Base-by-base conservation (phyloP, 2,113 vertebrate genomes). In the Danionella cerebrum region DNA sequence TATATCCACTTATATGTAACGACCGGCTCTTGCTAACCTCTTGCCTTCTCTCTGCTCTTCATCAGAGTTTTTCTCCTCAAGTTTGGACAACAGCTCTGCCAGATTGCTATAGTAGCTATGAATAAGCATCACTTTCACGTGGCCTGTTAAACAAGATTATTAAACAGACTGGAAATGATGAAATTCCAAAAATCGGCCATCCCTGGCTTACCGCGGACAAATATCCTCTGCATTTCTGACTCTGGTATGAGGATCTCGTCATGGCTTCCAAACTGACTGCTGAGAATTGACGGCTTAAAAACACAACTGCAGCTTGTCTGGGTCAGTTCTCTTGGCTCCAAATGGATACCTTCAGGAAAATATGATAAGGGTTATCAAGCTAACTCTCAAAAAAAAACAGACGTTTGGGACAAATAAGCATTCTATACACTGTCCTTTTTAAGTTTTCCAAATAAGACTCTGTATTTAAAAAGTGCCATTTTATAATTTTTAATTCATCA, bases 181-280 rank as follows among this genome's bases (percentile, higher is more conserved):
- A n/a, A n/a, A n/a, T n/a, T n/a, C n/a, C n/a, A n/a, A n/a, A n/a
- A n/a, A n/a, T n/a, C n/a, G n/a, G n/a, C 5, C 16, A 19, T 9
- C 4, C 4, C 11, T 16, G 3, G 27, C 73, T 76, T 79, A 90
- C 89, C 87, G 2, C 82, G 64, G 4, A 63, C 16, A 21, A 81
- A 69, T 54, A 90, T 59, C 71, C 86, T 83, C 60, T 80, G 79
- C 16, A 89, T 71, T 69, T 89, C 89, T n/a, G 71, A 79, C 68
- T 86, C 84, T 25, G 86, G 74, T 57, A 90, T 84, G 0, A 83
- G 65, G 53, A 90, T 65, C 66, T 87, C 83, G 24, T 90, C 80
- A 44, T 71, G 80, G 67, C 55, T 73, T 4, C 52, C 52, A 18
- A 65, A 44, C 8, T 68, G 75, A 72, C 73, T 75, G 39, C 65